Conservation (phyloP, 2,797 vertebrate species). For the Alfaro cultratus region DNA sequence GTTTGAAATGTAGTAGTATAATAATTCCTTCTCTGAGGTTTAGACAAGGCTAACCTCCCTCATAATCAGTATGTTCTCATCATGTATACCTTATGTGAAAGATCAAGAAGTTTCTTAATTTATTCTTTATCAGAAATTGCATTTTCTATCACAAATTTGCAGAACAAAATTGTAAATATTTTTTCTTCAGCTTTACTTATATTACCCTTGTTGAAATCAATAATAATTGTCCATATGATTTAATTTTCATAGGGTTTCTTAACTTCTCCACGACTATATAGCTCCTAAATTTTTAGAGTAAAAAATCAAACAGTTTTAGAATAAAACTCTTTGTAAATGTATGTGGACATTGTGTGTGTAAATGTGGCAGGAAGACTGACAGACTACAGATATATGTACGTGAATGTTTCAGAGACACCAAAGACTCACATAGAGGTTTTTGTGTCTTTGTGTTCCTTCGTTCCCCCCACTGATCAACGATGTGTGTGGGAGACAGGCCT, state of each 20-base stretch:
- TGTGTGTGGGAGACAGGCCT: slow-evolving; percentile 32
- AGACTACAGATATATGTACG: slow-evolving; percentile 28
- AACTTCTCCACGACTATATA: background rate
- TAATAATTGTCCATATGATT: background rate
- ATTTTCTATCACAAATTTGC: background rate
- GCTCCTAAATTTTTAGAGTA: background rate
- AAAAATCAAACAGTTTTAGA: slow-evolving; percentile 25
- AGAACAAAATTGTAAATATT: background rate
- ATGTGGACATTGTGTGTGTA: slow-evolving; percentile 11
- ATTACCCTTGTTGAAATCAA: background rate
- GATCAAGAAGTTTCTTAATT: background rate
- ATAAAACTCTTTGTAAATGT: slow-evolving; percentile 43
- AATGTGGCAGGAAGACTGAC: slow-evolving; percentile 46
- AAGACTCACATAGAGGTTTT: slow-evolving; percentile 11
- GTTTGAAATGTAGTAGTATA: background rate
- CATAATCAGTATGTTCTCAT: background rate
- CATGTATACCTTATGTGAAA: background rate
- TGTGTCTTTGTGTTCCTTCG: slow-evolving; percentile 7
- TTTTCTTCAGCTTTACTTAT: background rate
- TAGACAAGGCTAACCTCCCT: background rate
- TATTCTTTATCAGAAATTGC: background rate
- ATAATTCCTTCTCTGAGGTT: background rate
- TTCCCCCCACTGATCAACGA: slow-evolving; percentile 26
- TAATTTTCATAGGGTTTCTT: background rate
- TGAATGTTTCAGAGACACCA: slow-evolving; percentile 4